These are phyloP conservation scores for Aphodius sticticus DNA, from an alignment of 2,888 invertebrate species.

Conservation along the genomic window DNA sequence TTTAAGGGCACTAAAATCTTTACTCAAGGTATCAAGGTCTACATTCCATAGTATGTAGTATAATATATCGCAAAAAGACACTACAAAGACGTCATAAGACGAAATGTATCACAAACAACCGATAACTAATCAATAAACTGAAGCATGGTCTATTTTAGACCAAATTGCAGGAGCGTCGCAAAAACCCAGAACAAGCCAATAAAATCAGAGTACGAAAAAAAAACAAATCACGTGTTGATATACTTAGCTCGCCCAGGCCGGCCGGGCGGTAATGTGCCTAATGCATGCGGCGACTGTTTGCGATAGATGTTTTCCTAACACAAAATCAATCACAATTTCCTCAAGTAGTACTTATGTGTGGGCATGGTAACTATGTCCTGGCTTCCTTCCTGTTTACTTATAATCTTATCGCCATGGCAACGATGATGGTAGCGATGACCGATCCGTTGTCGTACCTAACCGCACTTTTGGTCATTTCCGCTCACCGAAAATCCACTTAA, in stretches of 20 bases:
- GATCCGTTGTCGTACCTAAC: not conserved
- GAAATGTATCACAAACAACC: too few species aligned
- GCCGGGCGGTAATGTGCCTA: not conserved
- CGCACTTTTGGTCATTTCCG: not conserved
- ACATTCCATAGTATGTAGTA: too few species aligned
- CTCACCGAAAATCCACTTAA: not conserved
- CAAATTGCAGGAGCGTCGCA: too few species aligned
- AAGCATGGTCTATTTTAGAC: too few species aligned
- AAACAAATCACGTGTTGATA: constrained; percentile 1
- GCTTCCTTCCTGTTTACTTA: constrained; percentile 4
- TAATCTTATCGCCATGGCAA: not conserved
- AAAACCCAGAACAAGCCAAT: too few species aligned
- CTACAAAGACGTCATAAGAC: too few species aligned
- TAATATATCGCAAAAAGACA: too few species aligned
- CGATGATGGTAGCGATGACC: not conserved
- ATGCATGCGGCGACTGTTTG: not conserved
- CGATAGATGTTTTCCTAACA: not conserved
- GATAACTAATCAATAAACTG: too few species aligned
- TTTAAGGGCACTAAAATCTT: too few species aligned
- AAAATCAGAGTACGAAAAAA: not conserved
- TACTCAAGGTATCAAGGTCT: too few species aligned
- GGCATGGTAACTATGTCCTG: not conserved
- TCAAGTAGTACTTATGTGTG: not conserved
- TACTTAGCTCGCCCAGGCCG: not conserved
- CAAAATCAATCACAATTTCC: constrained; percentile 4